phyloP scores from a whole-genome alignment of 1,140 invertebrate species.

The Calephelis nemesis region DNA sequence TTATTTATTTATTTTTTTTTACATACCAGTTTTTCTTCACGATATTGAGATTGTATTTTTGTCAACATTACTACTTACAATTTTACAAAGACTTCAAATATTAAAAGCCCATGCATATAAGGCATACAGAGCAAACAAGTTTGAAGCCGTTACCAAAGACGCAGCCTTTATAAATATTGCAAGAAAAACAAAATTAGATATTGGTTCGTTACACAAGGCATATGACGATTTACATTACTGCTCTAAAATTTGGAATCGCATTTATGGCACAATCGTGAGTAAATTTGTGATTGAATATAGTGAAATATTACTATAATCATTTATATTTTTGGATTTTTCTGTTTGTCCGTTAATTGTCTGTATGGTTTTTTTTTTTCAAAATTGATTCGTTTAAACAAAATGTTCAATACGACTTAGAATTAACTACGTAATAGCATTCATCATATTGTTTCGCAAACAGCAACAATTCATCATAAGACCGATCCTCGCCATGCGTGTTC shows the following conservation, averaged over 20 bases:
- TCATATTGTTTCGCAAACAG: no score
- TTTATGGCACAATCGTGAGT: not conserved
- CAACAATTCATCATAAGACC: no score
- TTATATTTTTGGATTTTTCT: no score
- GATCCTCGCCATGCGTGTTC: no score
- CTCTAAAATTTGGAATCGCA: not conserved
- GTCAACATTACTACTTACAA: not conserved
- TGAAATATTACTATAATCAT: no score
- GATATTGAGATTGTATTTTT: not conserved
- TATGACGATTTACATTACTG: not conserved
- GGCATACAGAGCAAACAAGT: not conserved
- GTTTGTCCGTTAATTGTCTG: no score
- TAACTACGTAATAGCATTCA: no score
- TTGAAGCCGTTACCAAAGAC: not conserved
- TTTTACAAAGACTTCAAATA: conserved; percentile 1
- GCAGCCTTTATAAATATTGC: not conserved
- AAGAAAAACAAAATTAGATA: not conserved
- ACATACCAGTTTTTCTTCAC: not conserved
- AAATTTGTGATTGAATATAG: not conserved
- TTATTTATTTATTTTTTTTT: not conserved
- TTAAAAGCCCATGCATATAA: not conserved
- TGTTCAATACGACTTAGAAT: no score
- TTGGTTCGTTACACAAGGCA: not conserved
- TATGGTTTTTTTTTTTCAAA: no score
- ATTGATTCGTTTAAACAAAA: no score